Conservation (phyloP, 2,113 vertebrate species). For the Jacana jacana region DNA sequence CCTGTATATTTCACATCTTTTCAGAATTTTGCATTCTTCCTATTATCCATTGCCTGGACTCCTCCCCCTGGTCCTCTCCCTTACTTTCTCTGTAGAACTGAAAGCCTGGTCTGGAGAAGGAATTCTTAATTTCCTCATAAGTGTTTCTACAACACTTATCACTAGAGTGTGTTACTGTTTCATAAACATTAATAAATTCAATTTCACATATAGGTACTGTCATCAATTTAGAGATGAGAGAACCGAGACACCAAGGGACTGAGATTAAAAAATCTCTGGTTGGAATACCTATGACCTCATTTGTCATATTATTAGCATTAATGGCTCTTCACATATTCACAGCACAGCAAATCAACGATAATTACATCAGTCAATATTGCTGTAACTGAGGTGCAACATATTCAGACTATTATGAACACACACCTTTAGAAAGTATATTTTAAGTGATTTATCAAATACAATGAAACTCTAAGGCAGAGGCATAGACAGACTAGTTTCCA, state of each 20-base stretch:
- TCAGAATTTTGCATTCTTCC: neutral
- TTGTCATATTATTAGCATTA: constrained; percentile 10
- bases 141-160: neutral
- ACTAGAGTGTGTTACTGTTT: neutral
- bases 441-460: neutral
- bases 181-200: neutral
- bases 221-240: neutral
- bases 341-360: constrained; percentile 10
- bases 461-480: neutral
- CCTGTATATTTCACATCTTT: neutral
- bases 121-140: neutral
- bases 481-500: neutral
- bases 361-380: neutral
- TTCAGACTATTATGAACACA: neutral
- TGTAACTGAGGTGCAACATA: neutral
- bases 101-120: neutral
- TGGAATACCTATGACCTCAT: constrained; percentile 1
- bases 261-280: neutral
- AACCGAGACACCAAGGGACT: neutral
- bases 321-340: neutral
- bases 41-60: neutral
- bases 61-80: neutral
- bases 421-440: neutral
- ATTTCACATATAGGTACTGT: neutral
- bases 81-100: neutral